phyloP scores from a whole-genome alignment of 2,888 invertebrate species.

The Rhimphoctona megacephalus region DNA sequence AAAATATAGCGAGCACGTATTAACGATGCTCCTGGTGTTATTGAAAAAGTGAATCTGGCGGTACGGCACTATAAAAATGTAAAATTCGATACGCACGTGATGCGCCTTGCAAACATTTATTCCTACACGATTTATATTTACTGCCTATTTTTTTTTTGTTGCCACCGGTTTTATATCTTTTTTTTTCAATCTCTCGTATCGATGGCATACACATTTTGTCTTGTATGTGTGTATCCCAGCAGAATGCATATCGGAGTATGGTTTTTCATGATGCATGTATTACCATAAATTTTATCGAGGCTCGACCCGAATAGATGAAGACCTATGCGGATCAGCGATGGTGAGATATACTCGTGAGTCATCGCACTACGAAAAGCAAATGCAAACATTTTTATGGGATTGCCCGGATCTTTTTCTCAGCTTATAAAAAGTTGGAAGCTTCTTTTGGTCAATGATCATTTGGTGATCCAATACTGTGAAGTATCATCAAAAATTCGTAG shows the following conservation, averaged over 20 bases:
- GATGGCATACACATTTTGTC: slow-evolving; percentile 25
- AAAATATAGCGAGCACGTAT: slow-evolving; percentile 27
- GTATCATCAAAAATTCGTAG: neutral
- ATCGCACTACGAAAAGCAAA: neutral
- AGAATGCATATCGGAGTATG: slow-evolving; percentile 8
- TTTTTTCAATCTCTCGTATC: slow-evolving; percentile 43
- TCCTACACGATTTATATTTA: slow-evolving; percentile 42
- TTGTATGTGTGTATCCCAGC: neutral
- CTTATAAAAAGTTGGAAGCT: neutral
- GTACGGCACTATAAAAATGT: slow-evolving; percentile 47
- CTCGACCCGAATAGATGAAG: slow-evolving; percentile 18
- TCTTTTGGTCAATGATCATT: neutral
- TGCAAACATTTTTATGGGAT: neutral
- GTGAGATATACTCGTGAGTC: neutral
- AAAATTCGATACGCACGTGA: slow-evolving; percentile 52
- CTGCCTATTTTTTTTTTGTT: slow-evolving; percentile 12
- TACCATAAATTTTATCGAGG: slow-evolving; percentile 27
- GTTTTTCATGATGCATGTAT: slow-evolving; percentile 20
- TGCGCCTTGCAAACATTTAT: slow-evolving; percentile 37
- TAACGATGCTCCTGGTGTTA: slow-evolving; percentile 23
- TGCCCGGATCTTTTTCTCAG: neutral
- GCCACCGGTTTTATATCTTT: slow-evolving; percentile 9
- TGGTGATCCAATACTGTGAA: neutral
- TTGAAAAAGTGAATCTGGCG: slow-evolving; percentile 37
- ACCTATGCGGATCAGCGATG: neutral